Conservation (phyloP, 2,113 vertebrate genomes). For the Clupea harengus region DNA sequence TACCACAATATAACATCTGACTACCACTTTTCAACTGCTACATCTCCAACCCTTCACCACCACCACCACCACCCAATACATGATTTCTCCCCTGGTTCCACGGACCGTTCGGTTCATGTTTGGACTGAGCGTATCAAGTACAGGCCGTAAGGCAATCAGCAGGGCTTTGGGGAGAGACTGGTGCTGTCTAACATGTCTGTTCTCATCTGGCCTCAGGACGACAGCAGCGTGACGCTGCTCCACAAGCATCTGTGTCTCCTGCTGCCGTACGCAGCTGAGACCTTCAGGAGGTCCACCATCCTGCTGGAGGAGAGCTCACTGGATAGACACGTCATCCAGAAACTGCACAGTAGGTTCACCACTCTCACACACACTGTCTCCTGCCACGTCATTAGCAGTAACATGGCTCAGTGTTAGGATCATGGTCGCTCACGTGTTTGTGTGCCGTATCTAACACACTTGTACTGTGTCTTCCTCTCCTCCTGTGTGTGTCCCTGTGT, state of each 20-base stretch:
- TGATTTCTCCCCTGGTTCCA: no score
- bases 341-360: constrained; percentile 70
- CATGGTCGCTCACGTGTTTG: background rate
- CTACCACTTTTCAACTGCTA: no score
- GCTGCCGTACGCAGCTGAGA: constrained; percentile 73
- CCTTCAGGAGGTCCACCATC: constrained; percentile 70
- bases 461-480: no score
- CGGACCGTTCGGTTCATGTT: no score
- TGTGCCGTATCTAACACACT: no score
- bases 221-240: constrained; percentile 70
- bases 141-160: no score
- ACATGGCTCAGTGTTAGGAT: background rate
- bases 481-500: no score
- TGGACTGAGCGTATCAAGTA: no score
- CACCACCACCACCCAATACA: no score
- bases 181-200: background rate
- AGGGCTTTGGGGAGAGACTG: background rate
- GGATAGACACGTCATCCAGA: constrained; percentile 73
- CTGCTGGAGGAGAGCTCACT: constrained; percentile 70
- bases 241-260: constrained; percentile 74
- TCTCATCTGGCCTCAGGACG: constrained; percentile 57
- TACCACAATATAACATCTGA: no score
- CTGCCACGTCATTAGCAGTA: background rate
- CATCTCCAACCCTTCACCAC: no score
- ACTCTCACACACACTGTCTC: background rate